phyloP scores from a whole-genome alignment of 2,888 invertebrate genomes.

The Andrena hattorfiana region DNA sequence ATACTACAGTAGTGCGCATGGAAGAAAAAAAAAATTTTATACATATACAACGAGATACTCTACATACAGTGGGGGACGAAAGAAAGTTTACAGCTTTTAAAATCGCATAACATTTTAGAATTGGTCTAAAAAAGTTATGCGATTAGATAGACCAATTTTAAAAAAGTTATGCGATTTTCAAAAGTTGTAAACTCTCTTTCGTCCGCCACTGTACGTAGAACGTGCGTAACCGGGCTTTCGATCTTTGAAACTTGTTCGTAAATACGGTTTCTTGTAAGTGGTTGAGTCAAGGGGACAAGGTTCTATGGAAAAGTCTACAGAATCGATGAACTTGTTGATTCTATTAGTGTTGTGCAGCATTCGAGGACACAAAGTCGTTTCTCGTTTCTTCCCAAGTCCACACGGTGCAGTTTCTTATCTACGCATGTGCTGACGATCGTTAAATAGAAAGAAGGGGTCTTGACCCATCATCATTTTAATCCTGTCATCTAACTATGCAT shows the following conservation, averaged over 20 bases:
- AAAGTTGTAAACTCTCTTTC: too few species aligned
- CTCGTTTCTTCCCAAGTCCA: constrained; percentile 18
- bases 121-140: too few species aligned
- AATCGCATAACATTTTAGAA: too few species aligned
- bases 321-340: constrained; percentile 18
- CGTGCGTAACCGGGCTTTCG: not conserved
- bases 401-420: constrained; percentile 39
- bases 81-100: too few species aligned
- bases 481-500: not conserved
- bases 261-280: constrained; percentile 2
- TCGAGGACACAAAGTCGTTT: not conserved
- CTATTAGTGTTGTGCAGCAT: not conserved
- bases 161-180: too few species aligned
- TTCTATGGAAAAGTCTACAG: constrained; percentile 45
- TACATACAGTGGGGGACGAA: too few species aligned
- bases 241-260: constrained; percentile 6
- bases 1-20: not conserved
- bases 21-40: not conserved
- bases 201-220: too few species aligned
- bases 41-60: too few species aligned
- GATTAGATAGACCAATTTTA: too few species aligned
- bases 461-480: constrained; percentile 50
- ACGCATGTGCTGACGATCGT: not conserved
- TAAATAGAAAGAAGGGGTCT: constrained; percentile 39
- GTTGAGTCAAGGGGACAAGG: constrained; percentile 49